A percentile compares a stretch with the other conserved stretches of the same genome.
Evolutionary conservation across 2,113 vertebrate genomes (phyloP).

Genomic region (Galemys pyrenaicus): DNA sequence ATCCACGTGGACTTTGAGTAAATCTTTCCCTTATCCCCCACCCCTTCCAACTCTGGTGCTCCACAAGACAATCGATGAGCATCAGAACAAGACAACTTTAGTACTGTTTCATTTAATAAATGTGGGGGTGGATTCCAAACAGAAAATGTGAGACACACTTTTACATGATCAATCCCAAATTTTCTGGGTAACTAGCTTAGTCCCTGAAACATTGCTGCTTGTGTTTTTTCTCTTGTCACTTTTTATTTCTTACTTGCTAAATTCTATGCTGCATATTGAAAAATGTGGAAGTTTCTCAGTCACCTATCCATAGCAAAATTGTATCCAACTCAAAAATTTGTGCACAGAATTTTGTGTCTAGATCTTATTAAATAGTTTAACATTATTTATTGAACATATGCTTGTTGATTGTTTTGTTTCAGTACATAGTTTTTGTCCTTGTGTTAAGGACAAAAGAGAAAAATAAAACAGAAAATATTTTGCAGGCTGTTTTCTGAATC

Average conservation of each 20-base stretch:
- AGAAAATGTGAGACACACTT: background rate
- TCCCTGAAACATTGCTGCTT: background rate
- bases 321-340: background rate
- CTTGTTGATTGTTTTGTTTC: background rate
- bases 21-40: too few relatives aligned
- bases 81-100: background rate
- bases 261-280: background rate
- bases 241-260: background rate
- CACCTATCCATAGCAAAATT: background rate
- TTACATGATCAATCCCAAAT: background rate
- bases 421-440: background rate
- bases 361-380: conserved; percentile 4
- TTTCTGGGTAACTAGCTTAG: background rate
- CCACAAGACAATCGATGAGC: too few relatives aligned
- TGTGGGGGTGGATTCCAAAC: background rate
- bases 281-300: background rate
- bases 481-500: background rate
- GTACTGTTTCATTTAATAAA: background rate
- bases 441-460: background rate
- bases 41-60: too few relatives aligned
- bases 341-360: background rate
- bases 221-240: background rate
- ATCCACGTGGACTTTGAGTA: too few relatives aligned
- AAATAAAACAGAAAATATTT: background rate
- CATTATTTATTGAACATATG: background rate